These are phyloP conservation scores for Thalassoma bifasciatum DNA, from an alignment of 2,113 vertebrate genomes.

Conservation along the genomic window DNA sequence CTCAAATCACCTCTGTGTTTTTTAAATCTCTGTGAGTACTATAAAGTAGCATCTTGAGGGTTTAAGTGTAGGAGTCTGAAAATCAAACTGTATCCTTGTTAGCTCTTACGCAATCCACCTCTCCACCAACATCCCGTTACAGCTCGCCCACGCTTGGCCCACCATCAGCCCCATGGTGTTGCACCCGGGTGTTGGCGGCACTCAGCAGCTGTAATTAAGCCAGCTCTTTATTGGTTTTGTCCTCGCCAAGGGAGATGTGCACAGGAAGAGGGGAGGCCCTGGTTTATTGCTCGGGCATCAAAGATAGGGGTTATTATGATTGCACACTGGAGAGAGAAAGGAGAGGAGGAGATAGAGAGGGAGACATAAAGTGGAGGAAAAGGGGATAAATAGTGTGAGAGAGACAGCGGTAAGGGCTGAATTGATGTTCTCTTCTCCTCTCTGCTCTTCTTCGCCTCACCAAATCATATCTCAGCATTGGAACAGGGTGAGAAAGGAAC, in stretches of 20 bases:
- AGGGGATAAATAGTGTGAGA: constrained; percentile 47
- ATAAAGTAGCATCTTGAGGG: constrained; percentile 42
- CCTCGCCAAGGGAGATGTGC: constrained; percentile 70
- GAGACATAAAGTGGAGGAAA: constrained; percentile 52
- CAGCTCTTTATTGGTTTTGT: constrained; percentile 79
- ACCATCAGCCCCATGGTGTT: constrained; percentile 57
- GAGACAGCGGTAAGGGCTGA: constrained; percentile 52
- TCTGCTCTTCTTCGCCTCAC: constrained; percentile 48
- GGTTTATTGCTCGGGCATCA: constrained; percentile 75
- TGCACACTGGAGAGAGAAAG: constrained; percentile 53
- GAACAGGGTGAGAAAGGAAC: constrained; percentile 27
- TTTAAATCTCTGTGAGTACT: constrained; percentile 49
- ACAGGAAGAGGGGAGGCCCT: constrained; percentile 66
- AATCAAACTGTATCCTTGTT: constrained; percentile 25
- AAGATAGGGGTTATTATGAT: constrained; percentile 73
- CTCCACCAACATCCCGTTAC: constrained; percentile 15
- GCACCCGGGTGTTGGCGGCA: constrained; percentile 58
- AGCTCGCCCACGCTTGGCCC: constrained; percentile 52
- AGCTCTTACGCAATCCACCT: constrained; percentile 23
- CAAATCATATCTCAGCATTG: constrained; percentile 71
- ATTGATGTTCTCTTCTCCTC: constrained; percentile 60
- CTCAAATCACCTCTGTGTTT: constrained; percentile 13
- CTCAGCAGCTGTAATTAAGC: constrained; percentile 79
- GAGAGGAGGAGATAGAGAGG: constrained; percentile 26
- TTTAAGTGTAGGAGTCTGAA: constrained; percentile 40